These are phyloP conservation scores for Parascotia fuliginaria DNA, from an alignment of 2,888 invertebrate genomes.

Conservation along the genomic window DNA sequence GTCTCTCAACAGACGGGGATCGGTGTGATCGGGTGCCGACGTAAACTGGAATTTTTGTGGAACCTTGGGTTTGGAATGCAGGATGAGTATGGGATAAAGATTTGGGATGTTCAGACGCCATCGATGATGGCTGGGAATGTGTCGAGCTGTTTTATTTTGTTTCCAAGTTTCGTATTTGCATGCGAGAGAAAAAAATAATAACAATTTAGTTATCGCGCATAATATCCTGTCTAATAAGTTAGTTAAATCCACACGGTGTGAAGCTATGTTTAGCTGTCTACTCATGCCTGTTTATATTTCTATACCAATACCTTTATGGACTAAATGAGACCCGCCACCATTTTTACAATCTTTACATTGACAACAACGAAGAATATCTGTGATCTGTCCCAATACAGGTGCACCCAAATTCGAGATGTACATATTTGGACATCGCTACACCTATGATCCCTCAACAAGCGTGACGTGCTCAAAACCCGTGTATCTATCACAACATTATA, in stretches of 20 bases:
- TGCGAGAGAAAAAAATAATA: conserved; percentile 74
- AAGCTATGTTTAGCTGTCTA: conserved; percentile 48
- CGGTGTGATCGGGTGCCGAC: conserved; percentile 87
- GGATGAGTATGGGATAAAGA: conserved; percentile 83
- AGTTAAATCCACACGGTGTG: conserved; percentile 53
- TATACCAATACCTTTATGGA: conserved; percentile 27
- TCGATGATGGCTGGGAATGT: conserved; percentile 84
- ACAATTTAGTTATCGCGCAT: conserved; percentile 48
- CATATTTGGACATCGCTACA: conserved; percentile 59
- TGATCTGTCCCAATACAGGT: conserved; percentile 51
- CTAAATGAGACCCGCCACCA: conserved; percentile 26
- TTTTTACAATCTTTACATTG: conserved; percentile 25
- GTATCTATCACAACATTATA: conserved; percentile 44
- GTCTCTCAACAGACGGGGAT: conserved; percentile 80
- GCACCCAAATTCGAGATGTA: conserved; percentile 54
- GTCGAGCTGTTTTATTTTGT: conserved; percentile 75
- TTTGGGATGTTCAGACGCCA: conserved; percentile 79
- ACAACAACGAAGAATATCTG: conserved; percentile 28
- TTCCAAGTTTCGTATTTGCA: conserved; percentile 75
- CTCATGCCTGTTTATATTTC: conserved; percentile 45
- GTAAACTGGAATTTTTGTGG: conserved; percentile 91
- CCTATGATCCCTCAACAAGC: conserved; percentile 61
- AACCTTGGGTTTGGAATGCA: conserved; percentile 86
- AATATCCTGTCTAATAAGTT: conserved; percentile 42
- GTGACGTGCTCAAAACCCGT: conserved; percentile 64